Evolutionary conservation across 2,797 vertebrate species (phyloP).

Genomic region (Podarcis lilfordi): DNA sequence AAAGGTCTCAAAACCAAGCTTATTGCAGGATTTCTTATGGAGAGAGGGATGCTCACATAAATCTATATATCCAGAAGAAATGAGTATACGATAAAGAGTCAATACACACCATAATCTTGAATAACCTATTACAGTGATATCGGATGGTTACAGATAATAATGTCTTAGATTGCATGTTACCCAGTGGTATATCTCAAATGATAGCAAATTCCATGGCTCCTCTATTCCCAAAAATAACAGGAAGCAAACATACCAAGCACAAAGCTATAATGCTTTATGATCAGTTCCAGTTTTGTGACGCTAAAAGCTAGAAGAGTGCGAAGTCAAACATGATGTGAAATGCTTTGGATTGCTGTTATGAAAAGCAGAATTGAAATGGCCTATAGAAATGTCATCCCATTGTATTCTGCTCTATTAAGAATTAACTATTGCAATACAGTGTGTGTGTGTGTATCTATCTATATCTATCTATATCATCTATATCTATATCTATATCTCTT

Average conservation of each 20-base stretch:
- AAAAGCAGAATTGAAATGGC: constrained; percentile 72
- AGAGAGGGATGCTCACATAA: constrained; percentile 62
- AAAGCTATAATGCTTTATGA: constrained; percentile 62
- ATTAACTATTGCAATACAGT: constrained; percentile 65
- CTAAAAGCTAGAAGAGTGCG: constrained; percentile 62
- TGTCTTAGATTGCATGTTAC: constrained; percentile 58
- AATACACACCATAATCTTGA: constrained; percentile 66
- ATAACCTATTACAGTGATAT: constrained; percentile 58
- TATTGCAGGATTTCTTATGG: constrained; percentile 59
- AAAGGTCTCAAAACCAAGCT: constrained; percentile 51
- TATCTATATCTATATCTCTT: too few relatives aligned
- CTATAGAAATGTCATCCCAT: constrained; percentile 71
- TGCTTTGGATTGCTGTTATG: constrained; percentile 74
- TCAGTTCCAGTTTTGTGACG: constrained; percentile 64
- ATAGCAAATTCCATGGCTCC: constrained; percentile 47
- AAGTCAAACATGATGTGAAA: constrained; percentile 68
- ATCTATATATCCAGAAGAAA: constrained; percentile 64
- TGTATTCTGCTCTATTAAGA: constrained; percentile 71
- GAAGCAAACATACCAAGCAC: constrained; percentile 49
- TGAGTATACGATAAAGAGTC: constrained; percentile 73
- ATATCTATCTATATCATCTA: too few relatives aligned
- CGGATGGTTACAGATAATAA: constrained; percentile 65
- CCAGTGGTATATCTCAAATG: constrained; percentile 68
- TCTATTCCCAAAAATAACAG: constrained; percentile 50
- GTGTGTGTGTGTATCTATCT: constrained; percentile 25